Conservation (phyloP, 2,888 invertebrate genomes). For the Acrobasis consociella region DNA sequence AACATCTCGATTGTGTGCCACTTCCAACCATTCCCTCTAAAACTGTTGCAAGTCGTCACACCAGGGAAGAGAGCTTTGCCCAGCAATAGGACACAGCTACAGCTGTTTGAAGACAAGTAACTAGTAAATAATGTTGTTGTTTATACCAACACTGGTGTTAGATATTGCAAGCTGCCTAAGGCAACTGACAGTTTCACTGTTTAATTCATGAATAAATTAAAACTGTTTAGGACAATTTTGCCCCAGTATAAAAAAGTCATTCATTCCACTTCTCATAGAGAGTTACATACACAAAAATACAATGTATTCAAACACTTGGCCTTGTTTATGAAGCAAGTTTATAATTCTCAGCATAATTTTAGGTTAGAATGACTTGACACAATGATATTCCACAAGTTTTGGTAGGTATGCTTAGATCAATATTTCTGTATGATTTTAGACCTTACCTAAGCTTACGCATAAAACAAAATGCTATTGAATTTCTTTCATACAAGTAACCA, state of each 20-base stretch:
- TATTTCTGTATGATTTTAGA: background rate
- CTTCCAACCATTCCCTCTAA: no score
- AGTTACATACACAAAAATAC: background rate
- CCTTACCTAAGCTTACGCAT: background rate
- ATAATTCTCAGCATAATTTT: slow-evolving; percentile 19
- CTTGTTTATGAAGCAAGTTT: background rate
- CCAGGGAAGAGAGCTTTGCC: no score
- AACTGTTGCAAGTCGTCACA: no score
- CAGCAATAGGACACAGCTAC: no score
- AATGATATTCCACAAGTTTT: slow-evolving; percentile 16
- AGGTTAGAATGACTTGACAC: slow-evolving; percentile 41
- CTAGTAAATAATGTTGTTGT: no score
- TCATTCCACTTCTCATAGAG: background rate
- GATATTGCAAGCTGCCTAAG: no score
- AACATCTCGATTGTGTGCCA: no score
- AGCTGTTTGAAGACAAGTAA: no score
- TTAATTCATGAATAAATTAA: no score
- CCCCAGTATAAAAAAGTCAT: background rate
- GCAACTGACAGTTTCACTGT: no score
- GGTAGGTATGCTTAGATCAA: background rate
- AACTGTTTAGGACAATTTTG: no score
- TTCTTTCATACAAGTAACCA: background rate
- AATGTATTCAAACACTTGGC: background rate
- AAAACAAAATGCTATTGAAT: background rate
- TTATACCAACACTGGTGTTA: no score